A percentile compares a stretch with the other conserved stretches of the same genome.
These are phyloP conservation scores for Boleophthalmus pectinirostris DNA, from an alignment of 2,113 vertebrate species.

Conservation along the genomic window DNA sequence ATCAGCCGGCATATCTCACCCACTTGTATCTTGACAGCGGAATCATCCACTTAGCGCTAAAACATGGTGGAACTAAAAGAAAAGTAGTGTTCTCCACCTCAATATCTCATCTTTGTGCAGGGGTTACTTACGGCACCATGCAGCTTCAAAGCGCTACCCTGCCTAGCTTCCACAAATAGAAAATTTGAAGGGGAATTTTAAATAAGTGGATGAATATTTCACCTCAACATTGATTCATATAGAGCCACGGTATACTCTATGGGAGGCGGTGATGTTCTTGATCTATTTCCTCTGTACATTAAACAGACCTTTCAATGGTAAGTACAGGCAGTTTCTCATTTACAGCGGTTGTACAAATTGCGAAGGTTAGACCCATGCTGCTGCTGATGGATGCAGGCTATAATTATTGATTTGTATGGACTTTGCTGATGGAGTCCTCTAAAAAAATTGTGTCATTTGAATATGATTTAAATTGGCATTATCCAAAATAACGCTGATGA, in stretches of 20 bases:
- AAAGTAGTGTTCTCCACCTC: slow-evolving; percentile 28
- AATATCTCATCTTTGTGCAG: slow-evolving; percentile 45
- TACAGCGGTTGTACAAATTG: slow-evolving; percentile 10
- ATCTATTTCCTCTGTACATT: slow-evolving; percentile 41
- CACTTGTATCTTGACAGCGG: background rate
- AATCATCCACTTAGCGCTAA: background rate
- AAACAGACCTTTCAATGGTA: slow-evolving; percentile 31
- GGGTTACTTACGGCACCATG: slow-evolving; percentile 59
- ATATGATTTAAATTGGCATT: slow-evolving; percentile 23
- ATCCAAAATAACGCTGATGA: background rate
- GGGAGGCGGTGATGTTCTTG: slow-evolving; percentile 27
- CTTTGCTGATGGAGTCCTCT: slow-evolving; percentile 23
- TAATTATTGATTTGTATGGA: slow-evolving; percentile 27
- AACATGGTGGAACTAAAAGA: slow-evolving; percentile 1
- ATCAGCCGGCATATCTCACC: background rate
- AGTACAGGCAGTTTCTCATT: slow-evolving; percentile 37
- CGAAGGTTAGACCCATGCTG: background rate
- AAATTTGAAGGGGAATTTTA: slow-evolving; percentile 80
- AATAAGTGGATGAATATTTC: slow-evolving; percentile 81
- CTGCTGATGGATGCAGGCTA: slow-evolving; percentile 23
- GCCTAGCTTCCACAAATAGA: slow-evolving; percentile 68
- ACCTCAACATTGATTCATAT: slow-evolving; percentile 72
- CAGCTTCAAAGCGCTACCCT: slow-evolving; percentile 71
- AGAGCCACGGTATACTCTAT: slow-evolving; percentile 57
- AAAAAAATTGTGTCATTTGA: slow-evolving; percentile 21